phyloP scores from a whole-genome alignment of 2,888 invertebrate genomes.

The Lasioglossum villosulum region DNA sequence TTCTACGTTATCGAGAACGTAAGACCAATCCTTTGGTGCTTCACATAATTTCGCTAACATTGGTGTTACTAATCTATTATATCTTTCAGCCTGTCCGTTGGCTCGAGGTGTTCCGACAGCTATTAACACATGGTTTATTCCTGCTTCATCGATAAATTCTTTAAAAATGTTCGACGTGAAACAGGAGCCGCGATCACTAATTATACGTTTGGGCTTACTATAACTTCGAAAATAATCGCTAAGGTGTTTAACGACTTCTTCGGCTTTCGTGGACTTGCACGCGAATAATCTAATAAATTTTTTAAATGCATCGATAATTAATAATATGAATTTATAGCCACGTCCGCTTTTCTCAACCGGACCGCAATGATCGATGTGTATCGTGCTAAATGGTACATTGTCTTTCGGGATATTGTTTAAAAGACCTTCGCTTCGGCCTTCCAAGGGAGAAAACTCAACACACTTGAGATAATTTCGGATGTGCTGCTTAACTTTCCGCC shows the following conservation, averaged over 20 bases:
- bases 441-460: not conserved
- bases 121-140: not conserved
- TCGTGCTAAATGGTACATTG: not conserved
- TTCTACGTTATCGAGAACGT: too few species aligned
- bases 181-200: not conserved
- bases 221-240: not conserved
- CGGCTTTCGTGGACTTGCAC: not conserved
- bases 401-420: not conserved
- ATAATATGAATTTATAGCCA: not conserved
- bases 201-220: not conserved
- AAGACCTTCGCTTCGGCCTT: not conserved
- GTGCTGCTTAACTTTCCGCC: not conserved
- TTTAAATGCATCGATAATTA: not conserved
- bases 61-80: too few species aligned
- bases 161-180: not conserved
- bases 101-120: too few species aligned
- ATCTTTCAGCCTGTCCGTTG: too few species aligned
- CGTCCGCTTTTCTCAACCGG: not conserved
- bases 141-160: not conserved
- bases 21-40: too few species aligned
- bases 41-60: too few species aligned
- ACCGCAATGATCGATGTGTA: not conserved
- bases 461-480: not conserved
- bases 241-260: not conserved
- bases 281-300: not conserved